A percentile compares a stretch with the other conserved stretches of the same genome.
phyloP scores from a whole-genome alignment of 2,888 invertebrate species.

The Marasmarcha lunaedactyla region DNA sequence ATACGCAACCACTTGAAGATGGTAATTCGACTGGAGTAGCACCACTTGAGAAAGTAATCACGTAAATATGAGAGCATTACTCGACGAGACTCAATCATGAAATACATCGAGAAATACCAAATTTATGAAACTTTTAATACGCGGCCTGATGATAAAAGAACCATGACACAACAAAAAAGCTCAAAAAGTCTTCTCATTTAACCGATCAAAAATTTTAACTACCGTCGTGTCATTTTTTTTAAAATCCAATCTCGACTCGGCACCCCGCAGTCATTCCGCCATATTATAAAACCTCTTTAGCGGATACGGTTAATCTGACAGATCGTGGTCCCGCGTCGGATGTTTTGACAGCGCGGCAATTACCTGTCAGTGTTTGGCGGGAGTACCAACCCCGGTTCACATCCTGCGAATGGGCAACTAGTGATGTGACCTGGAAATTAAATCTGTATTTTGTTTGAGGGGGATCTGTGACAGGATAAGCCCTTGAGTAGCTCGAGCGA shows the following conservation, averaged over 20 bases:
- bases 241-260: no score
- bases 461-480: no score
- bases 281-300: constrained; percentile 33
- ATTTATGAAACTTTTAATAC: no score
- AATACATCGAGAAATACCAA: no score
- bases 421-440: constrained; percentile 1
- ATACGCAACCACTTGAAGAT: constrained; percentile 23
- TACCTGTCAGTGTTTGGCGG: constrained; percentile 51
- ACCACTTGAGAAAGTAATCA: constrained; percentile 1
- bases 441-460: background rate
- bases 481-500: no score
- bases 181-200: no score
- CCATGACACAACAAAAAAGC: no score
- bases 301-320: constrained; percentile 59
- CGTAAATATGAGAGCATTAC: no score
- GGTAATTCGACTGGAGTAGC: constrained; percentile 9
- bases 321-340: constrained; percentile 36
- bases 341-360: constrained; percentile 63
- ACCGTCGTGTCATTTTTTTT: no score
- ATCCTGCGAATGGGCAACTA: constrained; percentile 32
- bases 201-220: no score
- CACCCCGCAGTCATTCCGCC: constrained; percentile 17
- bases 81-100: no score
- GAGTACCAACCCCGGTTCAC: constrained; percentile 36
- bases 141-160: no score